Evolutionary conservation across 2,797 vertebrate genomes (phyloP).

Genomic region (Ptychobarbus kaznakovi): DNA sequence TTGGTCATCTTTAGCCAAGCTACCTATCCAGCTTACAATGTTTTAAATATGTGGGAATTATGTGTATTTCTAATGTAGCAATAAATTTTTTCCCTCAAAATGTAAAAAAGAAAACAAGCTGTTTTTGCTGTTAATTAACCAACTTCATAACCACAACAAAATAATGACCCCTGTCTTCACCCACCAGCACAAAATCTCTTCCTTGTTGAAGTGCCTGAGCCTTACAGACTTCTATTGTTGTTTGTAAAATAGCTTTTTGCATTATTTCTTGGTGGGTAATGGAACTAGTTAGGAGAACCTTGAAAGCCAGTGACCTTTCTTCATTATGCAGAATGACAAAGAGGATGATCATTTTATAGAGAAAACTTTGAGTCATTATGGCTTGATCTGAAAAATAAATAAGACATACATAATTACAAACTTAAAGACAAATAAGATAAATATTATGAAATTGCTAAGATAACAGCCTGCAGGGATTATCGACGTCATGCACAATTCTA

Average conservation of each 20-base stretch:
- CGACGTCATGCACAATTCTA: neutral
- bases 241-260: slow-evolving; percentile 45
- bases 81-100: neutral
- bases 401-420: neutral
- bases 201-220: slow-evolving; percentile 35
- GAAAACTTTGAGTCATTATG: neutral
- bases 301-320: slow-evolving; percentile 32
- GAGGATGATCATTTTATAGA: neutral
- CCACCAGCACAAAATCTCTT: slow-evolving; percentile 40
- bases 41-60: neutral
- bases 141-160: neutral
- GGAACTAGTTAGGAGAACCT: neutral
- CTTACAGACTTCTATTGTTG: slow-evolving; percentile 49
- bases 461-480: neutral
- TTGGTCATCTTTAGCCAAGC: neutral
- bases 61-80: neutral
- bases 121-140: neutral
- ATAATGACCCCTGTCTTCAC: neutral
- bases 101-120: neutral
- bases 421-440: neutral
- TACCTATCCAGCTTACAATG: neutral
- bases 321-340: slow-evolving; percentile 43
- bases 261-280: slow-evolving; percentile 53
- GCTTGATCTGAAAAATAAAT: neutral
- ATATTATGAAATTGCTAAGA: neutral